phyloP scores from a whole-genome alignment of 2,888 invertebrate species.

The Caenorhabditis panamensis region DNA sequence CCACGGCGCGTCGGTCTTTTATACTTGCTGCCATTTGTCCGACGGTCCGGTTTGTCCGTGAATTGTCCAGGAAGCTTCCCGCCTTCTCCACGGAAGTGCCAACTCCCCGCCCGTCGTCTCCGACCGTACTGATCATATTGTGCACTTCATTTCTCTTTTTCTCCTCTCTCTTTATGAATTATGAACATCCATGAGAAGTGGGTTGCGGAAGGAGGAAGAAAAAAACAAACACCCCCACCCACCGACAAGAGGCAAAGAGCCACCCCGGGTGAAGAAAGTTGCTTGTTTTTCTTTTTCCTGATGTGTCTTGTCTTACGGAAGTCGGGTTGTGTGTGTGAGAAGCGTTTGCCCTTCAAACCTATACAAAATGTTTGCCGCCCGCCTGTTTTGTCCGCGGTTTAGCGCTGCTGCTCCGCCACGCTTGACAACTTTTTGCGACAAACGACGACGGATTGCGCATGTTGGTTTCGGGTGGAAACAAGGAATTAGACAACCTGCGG shows the following conservation, averaged over 20 bases:
- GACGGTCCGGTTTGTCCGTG: conserved; percentile 64
- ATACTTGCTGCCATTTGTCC: conserved; percentile 66
- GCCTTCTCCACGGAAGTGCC: conserved; percentile 59
- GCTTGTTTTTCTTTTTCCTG: conserved; percentile 50
- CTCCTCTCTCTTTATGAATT: conserved; percentile 55
- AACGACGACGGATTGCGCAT: conserved; percentile 55
- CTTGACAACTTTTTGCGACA: conserved; percentile 57
- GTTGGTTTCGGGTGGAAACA: conserved; percentile 9
- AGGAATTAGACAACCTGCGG: conserved; percentile 5
- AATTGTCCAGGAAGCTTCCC: conserved; percentile 42
- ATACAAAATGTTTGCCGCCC: conserved; percentile 55
- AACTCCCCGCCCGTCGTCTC: conserved; percentile 30
- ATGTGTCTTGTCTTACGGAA: conserved; percentile 19
- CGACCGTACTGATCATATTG: conserved; percentile 44
- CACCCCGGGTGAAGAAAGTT: conserved; percentile 42
- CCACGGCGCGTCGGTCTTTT: conserved; percentile 33
- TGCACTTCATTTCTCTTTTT: conserved; percentile 27
- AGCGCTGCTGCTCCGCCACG: conserved; percentile 12
- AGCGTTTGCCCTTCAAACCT: conserved; percentile 60
- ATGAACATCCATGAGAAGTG: conserved; percentile 44
- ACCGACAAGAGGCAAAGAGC: neutral
- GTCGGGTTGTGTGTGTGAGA: conserved; percentile 39
- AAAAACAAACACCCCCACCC: conserved; percentile 54
- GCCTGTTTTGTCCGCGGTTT: conserved; percentile 39
- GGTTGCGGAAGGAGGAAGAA: conserved; percentile 28